Evolutionary conservation across 1,140 invertebrate genomes (phyloP).

Genomic region (Cotesia chilonis): DNA sequence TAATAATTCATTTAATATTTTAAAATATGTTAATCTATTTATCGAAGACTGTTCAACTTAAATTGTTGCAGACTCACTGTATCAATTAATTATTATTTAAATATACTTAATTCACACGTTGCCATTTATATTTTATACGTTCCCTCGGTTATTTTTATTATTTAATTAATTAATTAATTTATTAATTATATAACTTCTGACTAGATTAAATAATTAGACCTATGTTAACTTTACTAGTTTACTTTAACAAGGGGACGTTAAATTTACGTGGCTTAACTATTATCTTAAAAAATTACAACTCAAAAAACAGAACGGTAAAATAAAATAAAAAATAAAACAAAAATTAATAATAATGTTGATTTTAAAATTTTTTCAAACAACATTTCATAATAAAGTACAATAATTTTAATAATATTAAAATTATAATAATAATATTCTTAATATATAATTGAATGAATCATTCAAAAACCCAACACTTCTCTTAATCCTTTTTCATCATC

Average conservation of each 20-base stretch:
- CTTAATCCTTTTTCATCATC: not conserved
- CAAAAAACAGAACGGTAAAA: not conserved
- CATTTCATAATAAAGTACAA: not conserved
- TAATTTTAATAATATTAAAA: not conserved
- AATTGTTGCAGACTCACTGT: too few species aligned
- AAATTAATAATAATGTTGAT: constrained; percentile 7
- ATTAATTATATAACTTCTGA: constrained; percentile 33
- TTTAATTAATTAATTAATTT: too few species aligned
- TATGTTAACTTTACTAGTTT: constrained; percentile 17
- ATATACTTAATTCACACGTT: too few species aligned
- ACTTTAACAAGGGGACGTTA: constrained; percentile 33
- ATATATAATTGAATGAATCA: not conserved
- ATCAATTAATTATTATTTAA: too few species aligned
- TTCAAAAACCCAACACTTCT: too few species aligned
- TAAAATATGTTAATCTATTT: too few species aligned
- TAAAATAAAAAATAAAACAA: not conserved
- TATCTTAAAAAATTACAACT: too few species aligned
- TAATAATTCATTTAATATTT: constrained; percentile 26
- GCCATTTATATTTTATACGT: too few species aligned
- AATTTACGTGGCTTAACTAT: not conserved
- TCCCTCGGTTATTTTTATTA: not conserved
- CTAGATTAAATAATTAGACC: constrained; percentile 40
- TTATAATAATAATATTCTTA: not conserved
- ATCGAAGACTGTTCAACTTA: too few species aligned
- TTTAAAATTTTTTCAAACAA: not conserved